Percentiles rank a stretch among this genome's conserved stretches.
These are phyloP conservation scores for Xyrauchen texanus DNA, from an alignment of 2,113 vertebrate species.

Conservation along the genomic window DNA sequence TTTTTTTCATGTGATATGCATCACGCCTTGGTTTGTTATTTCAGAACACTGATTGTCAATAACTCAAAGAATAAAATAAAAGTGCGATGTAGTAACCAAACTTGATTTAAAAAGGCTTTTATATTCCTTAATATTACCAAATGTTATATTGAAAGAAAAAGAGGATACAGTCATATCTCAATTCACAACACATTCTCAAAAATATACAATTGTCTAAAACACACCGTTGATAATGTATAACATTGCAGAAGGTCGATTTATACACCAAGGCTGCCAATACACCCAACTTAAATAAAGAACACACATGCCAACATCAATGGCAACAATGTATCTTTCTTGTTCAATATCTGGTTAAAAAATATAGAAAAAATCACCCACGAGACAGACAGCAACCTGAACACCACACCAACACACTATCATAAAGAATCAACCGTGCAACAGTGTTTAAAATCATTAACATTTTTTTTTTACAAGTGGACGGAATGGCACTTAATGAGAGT, in stretches of 20 bases:
- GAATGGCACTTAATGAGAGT: neutral
- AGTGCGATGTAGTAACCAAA: too few species aligned
- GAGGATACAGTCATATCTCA: too few species aligned
- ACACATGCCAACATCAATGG: neutral
- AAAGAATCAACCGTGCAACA: neutral
- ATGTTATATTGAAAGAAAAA: neutral
- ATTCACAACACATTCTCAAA: too few species aligned
- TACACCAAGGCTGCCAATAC: neutral
- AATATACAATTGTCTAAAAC: too few species aligned
- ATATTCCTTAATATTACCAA: neutral
- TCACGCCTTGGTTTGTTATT: neutral
- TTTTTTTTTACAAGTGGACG: too few species aligned
- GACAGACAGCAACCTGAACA: neutral
- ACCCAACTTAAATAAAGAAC: neutral
- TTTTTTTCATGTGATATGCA: neutral
- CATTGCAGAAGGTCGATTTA: too few species aligned
- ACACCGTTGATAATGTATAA: too few species aligned
- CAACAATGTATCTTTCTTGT: neutral
- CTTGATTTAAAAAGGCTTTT: too few species aligned
- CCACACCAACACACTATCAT: neutral
- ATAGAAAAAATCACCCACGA: slow-evolving; percentile 1
- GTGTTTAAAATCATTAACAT: neutral
- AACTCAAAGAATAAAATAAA: neutral
- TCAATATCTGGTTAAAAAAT: neutral
- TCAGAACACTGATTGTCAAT: neutral